Percentiles rank a stretch among this genome's conserved stretches.
Evolutionary conservation across 2,888 invertebrate species (phyloP).

Genomic region (Cryptosula pallasiana): DNA sequence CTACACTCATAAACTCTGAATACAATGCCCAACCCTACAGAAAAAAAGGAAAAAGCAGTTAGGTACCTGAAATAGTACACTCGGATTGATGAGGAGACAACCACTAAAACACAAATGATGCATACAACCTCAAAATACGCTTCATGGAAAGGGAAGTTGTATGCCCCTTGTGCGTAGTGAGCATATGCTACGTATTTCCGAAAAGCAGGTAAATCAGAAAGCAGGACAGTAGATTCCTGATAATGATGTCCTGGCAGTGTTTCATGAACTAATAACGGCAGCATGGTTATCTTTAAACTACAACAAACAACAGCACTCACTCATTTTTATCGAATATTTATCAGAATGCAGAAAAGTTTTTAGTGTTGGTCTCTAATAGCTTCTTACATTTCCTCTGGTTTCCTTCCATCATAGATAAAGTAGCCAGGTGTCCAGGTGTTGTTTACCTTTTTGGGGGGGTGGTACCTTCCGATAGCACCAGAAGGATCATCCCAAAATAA

Average conservation of each 20-base stretch:
- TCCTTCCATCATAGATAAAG: background rate
- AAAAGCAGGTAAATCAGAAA: constrained; percentile 37
- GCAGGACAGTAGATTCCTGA: constrained; percentile 37
- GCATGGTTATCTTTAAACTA: constrained; percentile 37
- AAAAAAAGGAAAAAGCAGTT: constrained; percentile 16
- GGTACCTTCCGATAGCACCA: background rate
- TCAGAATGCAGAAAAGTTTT: too few species aligned
- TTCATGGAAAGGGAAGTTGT: constrained; percentile 40
- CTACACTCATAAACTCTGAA: constrained; percentile 46
- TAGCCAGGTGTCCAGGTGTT: background rate
- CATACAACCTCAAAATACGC: constrained; percentile 41
- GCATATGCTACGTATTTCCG: constrained; percentile 39
- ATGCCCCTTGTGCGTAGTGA: constrained; percentile 39
- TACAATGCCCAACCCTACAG: constrained; percentile 51
- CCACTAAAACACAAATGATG: background rate
- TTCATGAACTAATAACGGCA: constrained; percentile 37
- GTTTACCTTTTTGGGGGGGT: background rate
- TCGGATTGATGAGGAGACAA: background rate
- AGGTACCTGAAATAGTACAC: background rate
- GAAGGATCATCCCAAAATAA: background rate
- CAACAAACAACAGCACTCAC: too few species aligned
- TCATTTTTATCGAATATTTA: too few species aligned
- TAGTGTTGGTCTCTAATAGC: too few species aligned
- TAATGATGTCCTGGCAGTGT: constrained; percentile 40
- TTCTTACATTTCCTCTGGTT: background rate